phyloP scores from a whole-genome alignment of 2,113 vertebrate genomes.

The Sigmodon hispidus region DNA sequence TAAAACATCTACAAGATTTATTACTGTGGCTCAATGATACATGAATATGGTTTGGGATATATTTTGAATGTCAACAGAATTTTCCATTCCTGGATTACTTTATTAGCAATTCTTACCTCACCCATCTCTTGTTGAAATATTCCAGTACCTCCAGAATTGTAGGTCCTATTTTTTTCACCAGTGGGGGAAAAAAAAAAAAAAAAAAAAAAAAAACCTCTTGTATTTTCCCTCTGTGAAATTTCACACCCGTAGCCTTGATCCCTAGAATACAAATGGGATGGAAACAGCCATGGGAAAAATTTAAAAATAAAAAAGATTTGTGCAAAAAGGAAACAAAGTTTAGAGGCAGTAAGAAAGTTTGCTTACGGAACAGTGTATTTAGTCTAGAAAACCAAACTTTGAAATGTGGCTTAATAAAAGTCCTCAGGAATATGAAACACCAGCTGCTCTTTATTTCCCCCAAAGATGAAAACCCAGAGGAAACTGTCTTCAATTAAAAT shows the following conservation, averaged over 20 bases:
- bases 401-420: conserved; percentile 62
- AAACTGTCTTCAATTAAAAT: conserved; percentile 56
- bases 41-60: conserved; percentile 51
- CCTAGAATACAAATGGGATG: not conserved
- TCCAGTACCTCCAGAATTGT: conserved; percentile 48
- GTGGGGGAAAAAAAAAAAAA: not conserved
- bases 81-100: conserved; percentile 52
- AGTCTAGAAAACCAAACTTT: conserved; percentile 71
- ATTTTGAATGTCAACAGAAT: conserved; percentile 66
- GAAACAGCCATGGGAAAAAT: not conserved
- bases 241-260: conserved; percentile 50
- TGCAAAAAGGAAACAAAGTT: not conserved
- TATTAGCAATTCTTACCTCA: conserved; percentile 58
- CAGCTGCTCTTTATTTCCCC: conserved; percentile 64
- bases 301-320: not conserved
- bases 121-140: conserved; percentile 49
- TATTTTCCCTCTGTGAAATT: conserved; percentile 59
- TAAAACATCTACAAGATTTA: conserved; percentile 59
- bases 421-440: conserved; percentile 58
- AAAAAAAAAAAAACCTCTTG: conserved; percentile 54
- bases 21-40: conserved; percentile 61
- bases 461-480: conserved; percentile 30
- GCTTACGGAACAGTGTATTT: conserved; percentile 52
- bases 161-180: conserved; percentile 22
- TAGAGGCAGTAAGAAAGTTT: conserved; percentile 34